Evolutionary conservation across 2,888 invertebrate genomes (phyloP).

Genomic region (Syrphus vitripennis): DNA sequence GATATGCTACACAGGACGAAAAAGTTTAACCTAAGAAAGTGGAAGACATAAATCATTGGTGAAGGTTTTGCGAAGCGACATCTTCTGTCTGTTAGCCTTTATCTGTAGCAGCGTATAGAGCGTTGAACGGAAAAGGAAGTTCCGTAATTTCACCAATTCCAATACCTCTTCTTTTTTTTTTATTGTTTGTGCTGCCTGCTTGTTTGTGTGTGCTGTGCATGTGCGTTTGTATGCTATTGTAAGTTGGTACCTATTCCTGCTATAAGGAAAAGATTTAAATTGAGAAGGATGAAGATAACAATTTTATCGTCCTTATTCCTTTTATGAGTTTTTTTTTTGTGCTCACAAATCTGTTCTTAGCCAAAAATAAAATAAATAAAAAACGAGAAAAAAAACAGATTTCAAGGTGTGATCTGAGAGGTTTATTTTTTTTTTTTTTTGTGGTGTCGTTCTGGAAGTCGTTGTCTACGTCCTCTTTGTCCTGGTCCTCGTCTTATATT

Average conservation of each 20-base stretch:
- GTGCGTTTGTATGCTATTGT: background rate
- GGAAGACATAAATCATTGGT: constrained; percentile 66
- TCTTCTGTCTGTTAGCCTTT: constrained; percentile 31
- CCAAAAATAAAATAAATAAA: background rate
- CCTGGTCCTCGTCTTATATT: background rate
- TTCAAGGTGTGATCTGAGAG: background rate
- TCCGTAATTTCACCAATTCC: constrained; percentile 59
- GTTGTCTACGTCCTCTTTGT: background rate
- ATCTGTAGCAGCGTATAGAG: background rate
- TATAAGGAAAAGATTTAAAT: constrained; percentile 55
- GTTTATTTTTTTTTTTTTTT: background rate
- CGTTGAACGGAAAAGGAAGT: constrained; percentile 39
- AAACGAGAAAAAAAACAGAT: background rate
- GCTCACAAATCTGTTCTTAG: constrained; percentile 28
- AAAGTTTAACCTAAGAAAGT: constrained; percentile 60
- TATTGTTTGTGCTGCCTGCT: background rate
- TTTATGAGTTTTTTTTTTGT: constrained; percentile 28
- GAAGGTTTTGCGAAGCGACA: constrained; percentile 57
- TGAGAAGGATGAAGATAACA: constrained; percentile 65
- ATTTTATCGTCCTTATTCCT: constrained; percentile 62
- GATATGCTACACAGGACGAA: background rate
- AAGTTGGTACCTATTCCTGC: constrained; percentile 37
- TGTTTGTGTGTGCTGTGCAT: background rate
- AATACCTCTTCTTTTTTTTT: background rate
- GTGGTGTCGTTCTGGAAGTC: constrained; percentile 10